phyloP scores from a whole-genome alignment of 2,888 invertebrate genomes.

The Orchestes rusci region DNA sequence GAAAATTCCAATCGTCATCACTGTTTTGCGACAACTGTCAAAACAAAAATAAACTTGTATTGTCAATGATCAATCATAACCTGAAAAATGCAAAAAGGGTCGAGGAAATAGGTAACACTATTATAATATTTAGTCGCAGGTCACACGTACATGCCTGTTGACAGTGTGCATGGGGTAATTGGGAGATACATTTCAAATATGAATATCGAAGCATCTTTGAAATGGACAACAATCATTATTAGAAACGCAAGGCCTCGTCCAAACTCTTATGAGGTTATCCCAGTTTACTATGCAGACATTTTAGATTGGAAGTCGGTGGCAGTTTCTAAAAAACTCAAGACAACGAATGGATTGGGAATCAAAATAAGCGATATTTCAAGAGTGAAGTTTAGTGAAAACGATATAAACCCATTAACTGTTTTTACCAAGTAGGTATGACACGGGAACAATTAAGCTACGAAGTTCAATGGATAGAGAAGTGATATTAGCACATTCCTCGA shows the following conservation, averaged over 20 bases:
- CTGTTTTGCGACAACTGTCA: constrained; percentile 23
- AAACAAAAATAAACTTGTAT: constrained; percentile 11
- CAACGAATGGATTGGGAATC: no score
- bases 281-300: neutral
- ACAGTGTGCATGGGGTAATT: constrained; percentile 5
- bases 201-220: constrained; percentile 2
- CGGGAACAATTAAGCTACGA: no score
- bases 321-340: no score
- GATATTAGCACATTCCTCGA: no score
- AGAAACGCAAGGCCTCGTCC: constrained; percentile 3
- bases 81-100: neutral
- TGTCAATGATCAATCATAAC: neutral
- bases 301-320: constrained; percentile 1
- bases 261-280: constrained; percentile 3
- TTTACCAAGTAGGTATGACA: no score
- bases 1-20: neutral
- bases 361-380: no score
- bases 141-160: constrained; percentile 9
- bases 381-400: no score
- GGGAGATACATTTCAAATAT: constrained; percentile 1
- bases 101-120: neutral
- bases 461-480: no score
- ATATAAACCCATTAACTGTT: no score
- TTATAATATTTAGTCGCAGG: no score
- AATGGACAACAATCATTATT: constrained; percentile 2